Evolutionary conservation across 2,888 invertebrate genomes (phyloP).

Genomic region (Leucozona laternaria): DNA sequence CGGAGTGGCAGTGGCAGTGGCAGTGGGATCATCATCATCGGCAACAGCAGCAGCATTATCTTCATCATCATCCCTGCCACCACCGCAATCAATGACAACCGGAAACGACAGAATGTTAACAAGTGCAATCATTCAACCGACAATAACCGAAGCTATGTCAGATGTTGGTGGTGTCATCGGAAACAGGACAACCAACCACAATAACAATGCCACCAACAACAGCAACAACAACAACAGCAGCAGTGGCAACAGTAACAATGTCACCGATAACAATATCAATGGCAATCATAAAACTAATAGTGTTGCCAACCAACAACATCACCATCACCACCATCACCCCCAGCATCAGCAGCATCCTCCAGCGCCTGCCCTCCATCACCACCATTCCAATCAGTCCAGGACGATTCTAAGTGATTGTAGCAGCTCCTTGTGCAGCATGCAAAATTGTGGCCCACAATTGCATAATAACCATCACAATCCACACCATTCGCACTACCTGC

Average conservation of each 20-base stretch:
- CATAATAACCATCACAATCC: conserved; percentile 75
- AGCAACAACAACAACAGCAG: conserved; percentile 18
- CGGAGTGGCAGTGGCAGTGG: conserved; percentile 36
- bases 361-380: conserved; percentile 31
- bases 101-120: conserved; percentile 84
- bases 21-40: conserved; percentile 35
- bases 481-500: conserved; percentile 61
- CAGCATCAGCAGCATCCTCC: conserved; percentile 64
- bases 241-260: conserved; percentile 73
- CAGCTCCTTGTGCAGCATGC: conserved; percentile 72
- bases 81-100: conserved; percentile 80
- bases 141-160: conserved; percentile 76
- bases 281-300: conserved; percentile 76
- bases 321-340: conserved; percentile 68
- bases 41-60: background rate
- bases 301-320: conserved; percentile 67
- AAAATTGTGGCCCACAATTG: conserved; percentile 76
- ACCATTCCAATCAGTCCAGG: conserved; percentile 56
- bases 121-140: conserved; percentile 80
- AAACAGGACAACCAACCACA: conserved; percentile 77
- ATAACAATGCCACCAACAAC: conserved; percentile 72
- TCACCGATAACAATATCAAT: conserved; percentile 76
- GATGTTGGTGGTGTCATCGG: conserved; percentile 77
- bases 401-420: conserved; percentile 74
- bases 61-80: conserved; percentile 74